A percentile compares a stretch with the other conserved stretches of the same genome.
phyloP scores from a whole-genome alignment of 2,888 invertebrate species.

The Pristionchus arcanus region DNA sequence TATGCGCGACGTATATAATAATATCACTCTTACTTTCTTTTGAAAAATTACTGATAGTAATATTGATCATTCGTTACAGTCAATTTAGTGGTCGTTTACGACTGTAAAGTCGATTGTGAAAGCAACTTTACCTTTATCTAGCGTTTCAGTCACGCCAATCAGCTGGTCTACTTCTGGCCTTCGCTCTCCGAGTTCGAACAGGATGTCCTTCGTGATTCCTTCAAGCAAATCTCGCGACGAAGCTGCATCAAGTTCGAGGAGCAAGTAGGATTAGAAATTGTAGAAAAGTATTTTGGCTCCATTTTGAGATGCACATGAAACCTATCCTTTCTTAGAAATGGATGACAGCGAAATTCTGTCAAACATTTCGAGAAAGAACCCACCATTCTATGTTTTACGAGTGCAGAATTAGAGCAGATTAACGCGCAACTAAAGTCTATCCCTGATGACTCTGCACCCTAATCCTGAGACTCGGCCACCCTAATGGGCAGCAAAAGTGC shows the following conservation, averaged over 20 bases:
- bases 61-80: constrained; percentile 54
- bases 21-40: too few relatives aligned
- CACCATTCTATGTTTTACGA: too few relatives aligned
- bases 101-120: too few relatives aligned
- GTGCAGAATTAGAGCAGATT: not conserved
- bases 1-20: too few relatives aligned
- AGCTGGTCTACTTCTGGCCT: constrained; percentile 78
- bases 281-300: too few relatives aligned
- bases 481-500: not conserved
- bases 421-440: not conserved
- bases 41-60: not conserved
- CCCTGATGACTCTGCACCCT: not conserved
- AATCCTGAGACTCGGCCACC: not conserved
- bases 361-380: too few relatives aligned
- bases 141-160: constrained; percentile 66
- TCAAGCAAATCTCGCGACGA: constrained; percentile 72
- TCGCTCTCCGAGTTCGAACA: constrained; percentile 71
- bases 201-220: constrained; percentile 68
- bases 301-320: too few relatives aligned
- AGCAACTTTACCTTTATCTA: too few relatives aligned
- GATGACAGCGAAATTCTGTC: too few relatives aligned
- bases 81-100: too few relatives aligned
- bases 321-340: too few relatives aligned
- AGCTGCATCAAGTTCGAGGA: constrained; percentile 74
- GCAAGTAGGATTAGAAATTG: constrained; percentile 55